A percentile compares a stretch with the other conserved stretches of the same genome.
Evolutionary conservation across 2,113 vertebrate species (phyloP).

Genomic region (Speoplatyrhinus poulsoni): DNA sequence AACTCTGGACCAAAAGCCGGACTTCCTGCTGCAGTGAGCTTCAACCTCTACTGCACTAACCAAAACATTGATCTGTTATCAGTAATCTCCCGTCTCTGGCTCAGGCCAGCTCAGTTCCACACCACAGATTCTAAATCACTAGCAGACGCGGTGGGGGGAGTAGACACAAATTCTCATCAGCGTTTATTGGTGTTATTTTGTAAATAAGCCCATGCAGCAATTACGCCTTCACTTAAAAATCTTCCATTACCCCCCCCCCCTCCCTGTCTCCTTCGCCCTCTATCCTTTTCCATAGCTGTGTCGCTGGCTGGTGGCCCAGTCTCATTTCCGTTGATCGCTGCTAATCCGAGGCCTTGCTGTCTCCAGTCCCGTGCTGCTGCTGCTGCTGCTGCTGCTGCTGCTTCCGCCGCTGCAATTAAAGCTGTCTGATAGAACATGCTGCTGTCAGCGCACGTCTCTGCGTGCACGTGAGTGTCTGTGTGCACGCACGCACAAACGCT

Average conservation of each 20-base stretch:
- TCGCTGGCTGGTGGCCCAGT: conserved; percentile 48
- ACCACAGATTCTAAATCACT: conserved; percentile 35
- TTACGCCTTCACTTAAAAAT: conserved; percentile 36
- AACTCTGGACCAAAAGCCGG: neutral
- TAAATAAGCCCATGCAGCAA: conserved; percentile 36
- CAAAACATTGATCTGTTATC: conserved; percentile 22
- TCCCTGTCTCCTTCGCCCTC: conserved; percentile 27
- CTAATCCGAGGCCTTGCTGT: conserved; percentile 41
- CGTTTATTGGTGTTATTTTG: conserved; percentile 47
- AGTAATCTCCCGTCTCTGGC: neutral
- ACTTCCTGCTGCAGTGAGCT: neutral
- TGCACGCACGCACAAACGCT: conserved; percentile 5
- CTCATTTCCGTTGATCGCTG: conserved; percentile 44
- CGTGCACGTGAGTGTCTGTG: conserved; percentile 13
- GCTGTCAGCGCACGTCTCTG: conserved; percentile 46
- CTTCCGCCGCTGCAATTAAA: conserved; percentile 64
- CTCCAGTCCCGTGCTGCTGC: conserved; percentile 25
- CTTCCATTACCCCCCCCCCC: conserved; percentile 20
- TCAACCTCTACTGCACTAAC: neutral
- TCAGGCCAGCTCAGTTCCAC: conserved; percentile 1
- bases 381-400: conserved; percentile 57
- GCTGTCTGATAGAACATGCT: conserved; percentile 55
- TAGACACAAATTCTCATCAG: conserved; percentile 43
- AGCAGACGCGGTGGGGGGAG: conserved; percentile 20
- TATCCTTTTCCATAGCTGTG: neutral